These are phyloP conservation scores for Stegodyphus mimosarum DNA, from an alignment of 1,140 invertebrate species.

Conservation along the genomic window DNA sequence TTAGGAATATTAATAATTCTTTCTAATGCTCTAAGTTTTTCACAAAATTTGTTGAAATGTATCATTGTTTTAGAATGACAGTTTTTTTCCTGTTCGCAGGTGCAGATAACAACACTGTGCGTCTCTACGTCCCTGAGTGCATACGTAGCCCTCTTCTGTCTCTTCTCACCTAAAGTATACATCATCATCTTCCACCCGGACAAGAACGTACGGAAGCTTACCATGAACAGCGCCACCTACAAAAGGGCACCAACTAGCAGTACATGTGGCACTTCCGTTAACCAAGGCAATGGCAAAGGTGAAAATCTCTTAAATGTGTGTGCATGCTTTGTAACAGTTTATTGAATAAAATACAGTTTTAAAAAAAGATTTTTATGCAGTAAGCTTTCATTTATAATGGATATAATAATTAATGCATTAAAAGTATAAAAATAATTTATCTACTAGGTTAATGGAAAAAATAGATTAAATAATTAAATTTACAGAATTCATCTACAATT, in stretches of 20 bases:
- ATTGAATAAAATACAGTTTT: neutral
- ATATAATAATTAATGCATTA: neutral
- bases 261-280: constrained; percentile 66
- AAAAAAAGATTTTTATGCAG: neutral
- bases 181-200: constrained; percentile 73
- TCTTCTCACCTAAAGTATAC: constrained; percentile 72
- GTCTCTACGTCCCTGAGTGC: constrained; percentile 72
- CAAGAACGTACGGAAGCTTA: constrained; percentile 73
- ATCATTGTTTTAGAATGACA: no score
- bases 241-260: constrained; percentile 66
- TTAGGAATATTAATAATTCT: no score
- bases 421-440: neutral
- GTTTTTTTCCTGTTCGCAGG: constrained; percentile 64
- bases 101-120: constrained; percentile 73
- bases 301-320: neutral
- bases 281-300: constrained; percentile 65
- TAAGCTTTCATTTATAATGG: neutral
- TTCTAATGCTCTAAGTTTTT: no score
- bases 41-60: no score
- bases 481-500: no score
- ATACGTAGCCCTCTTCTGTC: constrained; percentile 71
- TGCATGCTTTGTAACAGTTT: neutral
- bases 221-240: constrained; percentile 70
- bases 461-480: no score
- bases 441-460: neutral